These are phyloP conservation scores for Monopterus albus DNA, from an alignment of 2,113 vertebrate genomes.

Conservation along the genomic window DNA sequence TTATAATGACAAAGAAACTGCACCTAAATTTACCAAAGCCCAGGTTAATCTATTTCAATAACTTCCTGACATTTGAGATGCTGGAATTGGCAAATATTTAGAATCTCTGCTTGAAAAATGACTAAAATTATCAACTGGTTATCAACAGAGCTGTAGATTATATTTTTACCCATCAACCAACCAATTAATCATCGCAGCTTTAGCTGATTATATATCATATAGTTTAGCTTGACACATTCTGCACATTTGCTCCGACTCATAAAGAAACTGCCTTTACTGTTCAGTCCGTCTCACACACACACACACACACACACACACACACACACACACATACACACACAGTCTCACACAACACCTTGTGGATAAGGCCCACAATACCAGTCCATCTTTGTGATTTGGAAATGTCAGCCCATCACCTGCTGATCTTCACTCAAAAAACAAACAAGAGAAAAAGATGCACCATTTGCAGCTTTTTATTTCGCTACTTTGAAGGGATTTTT, in stretches of 20 bases:
- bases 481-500: constrained; percentile 46
- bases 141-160: too few species aligned
- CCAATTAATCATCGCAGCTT: too few species aligned
- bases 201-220: too few species aligned
- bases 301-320: not conserved
- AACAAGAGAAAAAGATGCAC: constrained; percentile 37
- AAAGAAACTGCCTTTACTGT: not conserved
- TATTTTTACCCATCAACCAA: too few species aligned
- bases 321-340: not conserved
- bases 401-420: constrained; percentile 60
- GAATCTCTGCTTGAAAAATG: too few species aligned
- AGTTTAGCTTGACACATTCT: not conserved
- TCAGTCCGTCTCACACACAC: not conserved
- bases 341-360: constrained; percentile 16
- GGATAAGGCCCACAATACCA: constrained; percentile 40
- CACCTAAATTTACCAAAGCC: too few species aligned
- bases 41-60: too few species aligned
- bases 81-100: too few species aligned
- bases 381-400: constrained; percentile 34
- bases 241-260: not conserved
- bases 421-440: constrained; percentile 3
- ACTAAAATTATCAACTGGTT: too few species aligned
- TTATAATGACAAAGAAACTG: too few species aligned
- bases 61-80: too few species aligned
- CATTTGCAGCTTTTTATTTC: constrained; percentile 54